Percentiles rank a stretch among this genome's conserved stretches.
phyloP scores from a whole-genome alignment of 2,797 vertebrate genomes.

The Sebastiscus tertius region DNA sequence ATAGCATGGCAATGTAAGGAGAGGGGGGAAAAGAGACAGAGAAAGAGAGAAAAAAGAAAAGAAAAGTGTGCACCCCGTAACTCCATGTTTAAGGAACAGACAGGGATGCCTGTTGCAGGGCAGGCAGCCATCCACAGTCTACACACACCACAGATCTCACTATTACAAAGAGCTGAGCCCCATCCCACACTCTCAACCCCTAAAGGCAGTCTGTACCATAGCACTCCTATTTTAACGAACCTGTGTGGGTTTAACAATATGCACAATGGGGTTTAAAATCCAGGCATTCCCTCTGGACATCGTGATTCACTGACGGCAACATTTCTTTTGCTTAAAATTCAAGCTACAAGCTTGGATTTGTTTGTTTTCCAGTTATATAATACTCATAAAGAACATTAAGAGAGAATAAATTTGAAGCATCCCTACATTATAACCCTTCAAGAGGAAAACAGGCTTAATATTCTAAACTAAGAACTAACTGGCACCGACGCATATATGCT shows the following conservation, averaged over 20 bases:
- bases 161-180: slow-evolving; percentile 60
- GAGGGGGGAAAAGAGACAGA: not conserved
- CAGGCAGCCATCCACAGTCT: slow-evolving; percentile 46
- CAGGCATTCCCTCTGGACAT: slow-evolving; percentile 66
- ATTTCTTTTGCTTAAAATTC: slow-evolving; percentile 52
- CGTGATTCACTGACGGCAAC: slow-evolving; percentile 62
- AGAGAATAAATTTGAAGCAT: slow-evolving; percentile 44
- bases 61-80: slow-evolving; percentile 13
- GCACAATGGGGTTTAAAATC: slow-evolving; percentile 69
- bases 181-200: slow-evolving; percentile 62
- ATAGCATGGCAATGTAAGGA: slow-evolving; percentile 57
- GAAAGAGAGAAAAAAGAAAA: slow-evolving; percentile 1
- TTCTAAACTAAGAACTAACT: slow-evolving; percentile 50
- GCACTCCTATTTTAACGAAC: slow-evolving; percentile 70
- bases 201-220: slow-evolving; percentile 57
- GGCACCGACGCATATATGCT: slow-evolving; percentile 8
- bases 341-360: slow-evolving; percentile 45
- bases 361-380: slow-evolving; percentile 58
- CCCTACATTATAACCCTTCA: slow-evolving; percentile 34
- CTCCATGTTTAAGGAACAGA: slow-evolving; percentile 24
- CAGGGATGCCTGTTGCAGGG: slow-evolving; percentile 62
- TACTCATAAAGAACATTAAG: slow-evolving; percentile 50
- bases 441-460: slow-evolving; percentile 47
- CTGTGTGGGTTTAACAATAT: slow-evolving; percentile 72
- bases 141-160: slow-evolving; percentile 48